A percentile compares a stretch with the other conserved stretches of the same genome.
These are phyloP conservation scores for Malurus melanocephalus DNA, from an alignment of 2,113 vertebrate genomes.

Conservation along the genomic window DNA sequence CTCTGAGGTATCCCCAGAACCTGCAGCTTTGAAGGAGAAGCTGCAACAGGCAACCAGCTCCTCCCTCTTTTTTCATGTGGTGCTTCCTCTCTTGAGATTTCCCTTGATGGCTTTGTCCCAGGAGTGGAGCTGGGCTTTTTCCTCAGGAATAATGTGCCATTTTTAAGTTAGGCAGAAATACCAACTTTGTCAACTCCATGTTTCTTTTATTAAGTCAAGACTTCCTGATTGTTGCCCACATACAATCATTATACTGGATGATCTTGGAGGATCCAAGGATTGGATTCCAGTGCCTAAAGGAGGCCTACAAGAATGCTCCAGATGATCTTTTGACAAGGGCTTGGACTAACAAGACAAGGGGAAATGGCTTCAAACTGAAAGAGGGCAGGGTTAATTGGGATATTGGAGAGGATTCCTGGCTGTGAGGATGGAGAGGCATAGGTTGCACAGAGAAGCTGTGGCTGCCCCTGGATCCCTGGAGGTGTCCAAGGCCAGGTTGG, in stretches of 20 bases:
- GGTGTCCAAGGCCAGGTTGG: no score
- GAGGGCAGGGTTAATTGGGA: neutral
- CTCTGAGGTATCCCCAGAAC: neutral
- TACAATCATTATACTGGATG: neutral
- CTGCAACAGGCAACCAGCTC: neutral
- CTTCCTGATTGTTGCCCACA: neutral
- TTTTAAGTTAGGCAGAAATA: neutral
- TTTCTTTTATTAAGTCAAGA: neutral
- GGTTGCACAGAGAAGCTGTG: neutral
- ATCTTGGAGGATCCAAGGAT: neutral
- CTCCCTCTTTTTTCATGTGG: neutral
- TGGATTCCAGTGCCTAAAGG: neutral
- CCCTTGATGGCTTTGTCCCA: neutral
- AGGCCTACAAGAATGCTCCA: neutral
- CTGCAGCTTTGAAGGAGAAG: neutral
- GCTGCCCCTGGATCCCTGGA: neutral
- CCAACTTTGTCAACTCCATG: neutral
- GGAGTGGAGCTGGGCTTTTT: neutral
- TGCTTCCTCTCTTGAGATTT: neutral
- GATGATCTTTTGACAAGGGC: neutral
- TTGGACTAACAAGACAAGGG: neutral
- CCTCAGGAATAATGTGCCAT: neutral
- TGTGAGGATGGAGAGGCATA: fast-evolving
- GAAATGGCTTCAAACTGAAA: neutral
- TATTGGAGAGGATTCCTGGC: neutral